Conservation (phyloP, 2,113 vertebrate genomes). For the Podarcis muralis region DNA sequence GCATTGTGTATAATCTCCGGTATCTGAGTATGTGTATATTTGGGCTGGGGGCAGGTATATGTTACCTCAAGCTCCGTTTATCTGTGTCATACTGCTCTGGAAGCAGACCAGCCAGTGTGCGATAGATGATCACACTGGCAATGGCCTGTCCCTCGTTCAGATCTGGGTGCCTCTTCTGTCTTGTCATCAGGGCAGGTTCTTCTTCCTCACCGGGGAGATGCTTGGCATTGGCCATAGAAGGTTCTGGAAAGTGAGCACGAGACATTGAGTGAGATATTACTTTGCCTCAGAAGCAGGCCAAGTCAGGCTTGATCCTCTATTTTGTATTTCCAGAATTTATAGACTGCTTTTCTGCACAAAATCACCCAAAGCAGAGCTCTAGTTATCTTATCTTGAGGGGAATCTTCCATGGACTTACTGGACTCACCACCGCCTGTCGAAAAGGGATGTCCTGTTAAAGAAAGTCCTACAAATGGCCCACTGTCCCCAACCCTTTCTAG, state of each 20-base stretch:
- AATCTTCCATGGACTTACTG: not conserved
- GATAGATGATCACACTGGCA: conserved; percentile 92
- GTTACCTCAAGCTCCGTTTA: conserved; percentile 91
- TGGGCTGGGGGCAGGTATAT: no score
- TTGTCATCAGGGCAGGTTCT: conserved; percentile 70
- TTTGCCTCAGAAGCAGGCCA: not conserved
- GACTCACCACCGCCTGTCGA: not conserved
- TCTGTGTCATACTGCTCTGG: conserved; percentile 91
- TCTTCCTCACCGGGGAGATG: conserved; percentile 16
- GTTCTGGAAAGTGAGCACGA: not conserved
- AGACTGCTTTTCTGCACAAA: not conserved
- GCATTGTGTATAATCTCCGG: not conserved
- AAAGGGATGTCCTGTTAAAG: not conserved
- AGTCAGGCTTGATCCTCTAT: not conserved
- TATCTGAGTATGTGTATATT: not conserved
- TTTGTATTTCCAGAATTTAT: not conserved
- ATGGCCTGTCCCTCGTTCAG: conserved; percentile 83
- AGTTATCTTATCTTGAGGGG: not conserved
- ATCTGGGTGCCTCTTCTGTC: conserved; percentile 82
- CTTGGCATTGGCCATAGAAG: conserved; percentile 6
- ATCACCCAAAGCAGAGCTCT: not conserved
- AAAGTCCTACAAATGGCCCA: not conserved
- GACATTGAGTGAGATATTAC: not conserved
- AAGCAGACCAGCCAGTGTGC: conserved; percentile 86
- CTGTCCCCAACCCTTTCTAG: not conserved